Conservation (phyloP, 2,797 vertebrate species). For the Acipenser oxyrinchus region DNA sequence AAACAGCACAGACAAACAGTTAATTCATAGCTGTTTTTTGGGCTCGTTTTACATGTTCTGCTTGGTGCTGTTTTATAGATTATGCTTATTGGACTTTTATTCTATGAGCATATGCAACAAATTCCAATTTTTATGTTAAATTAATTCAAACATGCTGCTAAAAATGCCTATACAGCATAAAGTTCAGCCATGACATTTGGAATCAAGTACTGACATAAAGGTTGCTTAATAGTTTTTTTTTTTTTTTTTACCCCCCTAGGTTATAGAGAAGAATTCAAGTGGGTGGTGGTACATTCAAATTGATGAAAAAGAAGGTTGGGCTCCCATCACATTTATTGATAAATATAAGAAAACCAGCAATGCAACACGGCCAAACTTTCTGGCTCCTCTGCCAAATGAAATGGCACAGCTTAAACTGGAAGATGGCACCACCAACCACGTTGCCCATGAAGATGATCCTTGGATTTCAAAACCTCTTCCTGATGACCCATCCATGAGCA, state of each 20-base stretch:
- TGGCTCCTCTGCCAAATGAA: constrained; percentile 83
- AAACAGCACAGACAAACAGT: not conserved
- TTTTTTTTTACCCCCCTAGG: constrained; percentile 45
- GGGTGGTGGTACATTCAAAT: constrained; percentile 99
- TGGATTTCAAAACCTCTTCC: constrained; percentile 77
- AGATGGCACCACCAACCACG: constrained; percentile 39
- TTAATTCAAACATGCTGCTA: no score
- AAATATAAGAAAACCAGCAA: constrained; percentile 98
- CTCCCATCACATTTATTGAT: constrained; percentile 89
- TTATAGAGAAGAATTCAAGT: constrained; percentile 92
- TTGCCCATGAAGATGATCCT: constrained; percentile 47
- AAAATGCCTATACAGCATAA: not conserved
- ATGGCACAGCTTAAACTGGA: constrained; percentile 73
- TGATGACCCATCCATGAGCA: constrained; percentile 66
- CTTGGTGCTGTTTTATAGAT: no score
- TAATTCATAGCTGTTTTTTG: not conserved
- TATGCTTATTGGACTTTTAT: no score
- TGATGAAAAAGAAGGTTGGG: constrained; percentile 95
- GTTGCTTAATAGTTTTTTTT: not conserved
- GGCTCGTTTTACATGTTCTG: not conserved
- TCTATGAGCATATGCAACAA: no score
- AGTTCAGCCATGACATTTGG: not conserved
- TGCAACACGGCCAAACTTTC: constrained; percentile 82
- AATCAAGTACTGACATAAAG: not conserved
- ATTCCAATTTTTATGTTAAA: no score